Evolutionary conservation across 2,113 vertebrate species (phyloP).

Genomic region (Psephotus haematonotus): DNA sequence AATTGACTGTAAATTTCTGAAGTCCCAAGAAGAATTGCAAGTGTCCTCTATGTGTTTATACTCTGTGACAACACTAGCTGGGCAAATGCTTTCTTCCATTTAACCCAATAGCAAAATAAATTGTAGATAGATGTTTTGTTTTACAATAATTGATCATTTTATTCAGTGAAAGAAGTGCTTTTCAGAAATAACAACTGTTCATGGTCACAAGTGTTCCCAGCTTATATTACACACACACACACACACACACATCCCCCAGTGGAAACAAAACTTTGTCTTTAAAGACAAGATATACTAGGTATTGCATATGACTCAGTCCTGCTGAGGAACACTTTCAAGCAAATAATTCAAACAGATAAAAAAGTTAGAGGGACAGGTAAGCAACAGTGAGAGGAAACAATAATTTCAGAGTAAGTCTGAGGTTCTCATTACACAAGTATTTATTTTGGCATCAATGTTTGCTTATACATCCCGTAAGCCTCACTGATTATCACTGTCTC

Average conservation of each 20-base stretch:
- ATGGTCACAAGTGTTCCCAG: background rate
- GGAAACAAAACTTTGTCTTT: background rate
- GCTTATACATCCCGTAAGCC: background rate
- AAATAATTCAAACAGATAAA: background rate
- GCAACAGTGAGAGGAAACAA: background rate
- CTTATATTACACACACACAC: background rate
- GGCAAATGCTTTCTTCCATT: background rate
- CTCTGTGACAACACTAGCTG: background rate
- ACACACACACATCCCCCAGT: background rate
- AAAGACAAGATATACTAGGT: background rate
- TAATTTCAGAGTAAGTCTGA: background rate
- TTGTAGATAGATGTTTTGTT: background rate
- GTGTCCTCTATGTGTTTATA: background rate
- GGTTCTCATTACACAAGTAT: background rate
- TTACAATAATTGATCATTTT: slow-evolving; percentile 4
- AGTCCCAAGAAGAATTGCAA: background rate
- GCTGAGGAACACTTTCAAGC: background rate
- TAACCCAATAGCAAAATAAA: slow-evolving; percentile 19
- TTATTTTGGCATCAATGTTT: background rate
- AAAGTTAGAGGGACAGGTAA: background rate
- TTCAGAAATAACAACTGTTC: slow-evolving; percentile 16
- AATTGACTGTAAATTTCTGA: background rate
- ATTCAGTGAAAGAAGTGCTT: background rate
- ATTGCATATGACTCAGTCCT: background rate
- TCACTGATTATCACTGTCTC: background rate